Base-by-base conservation (phyloP, 2,797 vertebrate species). In the Myripristis jacobus region DNA sequence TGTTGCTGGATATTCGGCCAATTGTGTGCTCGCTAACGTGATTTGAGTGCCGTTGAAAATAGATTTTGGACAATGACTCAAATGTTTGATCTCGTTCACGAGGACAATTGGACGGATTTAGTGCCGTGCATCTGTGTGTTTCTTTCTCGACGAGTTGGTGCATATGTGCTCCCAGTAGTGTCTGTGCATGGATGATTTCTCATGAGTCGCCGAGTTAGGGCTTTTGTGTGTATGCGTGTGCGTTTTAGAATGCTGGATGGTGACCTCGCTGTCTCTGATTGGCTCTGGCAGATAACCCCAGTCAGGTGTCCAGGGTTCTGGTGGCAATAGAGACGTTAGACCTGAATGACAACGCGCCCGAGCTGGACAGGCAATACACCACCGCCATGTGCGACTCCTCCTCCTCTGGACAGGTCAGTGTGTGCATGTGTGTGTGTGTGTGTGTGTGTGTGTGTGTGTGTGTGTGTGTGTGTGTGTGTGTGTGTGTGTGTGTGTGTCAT, bases 321-420 rank as follows among this genome's bases (percentile, higher is more conserved):
- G 94, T 97, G 60, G 89, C 95, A 54, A 85, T 97, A 75, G 95
- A 96, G 83, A 96, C 95, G 0, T 86, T 97, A 73, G 96, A 97
- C 75, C 86, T 96, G 72, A 97, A 97, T 7, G 96, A 97, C 93
- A 97, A 97, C 0, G 92, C 96, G 2, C 96, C 96, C 0, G 95
- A 95, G 79, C 89, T 97, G 85, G 95, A 96, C 50, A 88, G 95
- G 15, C 92, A 94, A 38, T 96, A 96, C 62, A 94, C 93, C 21
- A 95, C 96, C 0, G 95, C 96, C 52, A 88, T 97, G 85, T 97
- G 96, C 50, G 96, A 97, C 87, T 96, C 95, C 0, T 92, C 95
- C 15, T 77, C 90, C 56, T 79, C 91, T 0, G 96, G 96, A 73
- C 95, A 97, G 94, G 96, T 97, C 81, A 92, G 94, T 43, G 5